Conservation (phyloP, 2,888 invertebrate species). For the Ethmia dodecea region DNA sequence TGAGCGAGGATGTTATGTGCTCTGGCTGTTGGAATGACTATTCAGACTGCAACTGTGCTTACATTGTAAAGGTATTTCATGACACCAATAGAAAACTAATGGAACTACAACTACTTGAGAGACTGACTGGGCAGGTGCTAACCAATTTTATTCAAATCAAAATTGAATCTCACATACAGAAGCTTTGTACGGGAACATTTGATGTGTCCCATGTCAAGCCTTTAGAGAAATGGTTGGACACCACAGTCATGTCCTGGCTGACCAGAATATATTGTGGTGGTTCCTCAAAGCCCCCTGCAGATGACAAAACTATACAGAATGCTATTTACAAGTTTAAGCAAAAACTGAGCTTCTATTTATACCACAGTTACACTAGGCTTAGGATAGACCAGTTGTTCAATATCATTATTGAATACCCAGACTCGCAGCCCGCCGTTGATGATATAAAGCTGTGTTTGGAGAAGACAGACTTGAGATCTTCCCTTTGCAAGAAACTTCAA, state of each 20-base stretch:
- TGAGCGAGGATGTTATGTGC: conserved; percentile 80
- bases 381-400: conserved; percentile 96
- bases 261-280: conserved; percentile 87
- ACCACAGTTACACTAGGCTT: conserved; percentile 91
- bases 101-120: conserved; percentile 87
- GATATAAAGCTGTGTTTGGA: conserved; percentile 92
- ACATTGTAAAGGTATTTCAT: conserved; percentile 83
- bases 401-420: conserved; percentile 98
- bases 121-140: conserved; percentile 89
- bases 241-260: conserved; percentile 91
- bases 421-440: conserved; percentile 94
- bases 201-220: conserved; percentile 88
- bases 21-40: conserved; percentile 83
- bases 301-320: conserved; percentile 72
- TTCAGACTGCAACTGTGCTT: conserved; percentile 77
- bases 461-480: conserved; percentile 88
- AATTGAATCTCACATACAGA: conserved; percentile 90
- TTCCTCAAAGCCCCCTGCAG: conserved; percentile 75
- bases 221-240: conserved; percentile 92
- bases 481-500: conserved; percentile 88
- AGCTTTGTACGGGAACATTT: conserved; percentile 91
- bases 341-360: conserved; percentile 88
- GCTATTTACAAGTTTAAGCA: conserved; percentile 83
- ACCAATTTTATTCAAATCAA: conserved; percentile 89
- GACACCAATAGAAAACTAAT: conserved; percentile 87